A percentile compares a stretch with the other conserved stretches of the same genome.
Evolutionary conservation across 2,888 invertebrate genomes (phyloP).

Genomic region (Epirrhoe alternata): DNA sequence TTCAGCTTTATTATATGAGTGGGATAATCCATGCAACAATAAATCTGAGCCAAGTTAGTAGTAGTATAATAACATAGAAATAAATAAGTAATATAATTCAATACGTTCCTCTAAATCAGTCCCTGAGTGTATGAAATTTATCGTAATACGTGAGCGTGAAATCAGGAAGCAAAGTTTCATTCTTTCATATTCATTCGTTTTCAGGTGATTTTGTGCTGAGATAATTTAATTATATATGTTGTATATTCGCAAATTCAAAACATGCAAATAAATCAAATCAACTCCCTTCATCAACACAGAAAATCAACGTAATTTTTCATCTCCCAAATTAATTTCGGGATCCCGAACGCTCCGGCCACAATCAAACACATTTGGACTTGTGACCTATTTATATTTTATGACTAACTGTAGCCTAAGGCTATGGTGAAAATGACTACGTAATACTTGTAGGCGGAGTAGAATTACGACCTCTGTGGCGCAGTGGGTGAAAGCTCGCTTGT

Average conservation of each 20-base stretch:
- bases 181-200: background rate
- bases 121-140: too few relatives aligned
- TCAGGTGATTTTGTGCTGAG: background rate
- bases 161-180: background rate
- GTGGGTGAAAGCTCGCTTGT: too few relatives aligned
- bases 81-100: too few relatives aligned
- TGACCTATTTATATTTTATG: conserved; percentile 19
- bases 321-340: conserved; percentile 28
- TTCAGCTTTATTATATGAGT: too few relatives aligned
- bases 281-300: conserved; percentile 40
- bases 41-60: too few relatives aligned
- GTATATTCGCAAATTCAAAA: conserved; percentile 22
- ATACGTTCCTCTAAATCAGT: too few relatives aligned
- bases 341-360: conserved; percentile 26
- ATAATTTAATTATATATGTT: conserved; percentile 14
- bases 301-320: conserved; percentile 40
- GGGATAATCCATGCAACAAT: too few relatives aligned
- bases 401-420: conserved; percentile 7
- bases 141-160: too few relatives aligned
- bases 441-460: too few relatives aligned
- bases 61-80: too few relatives aligned
- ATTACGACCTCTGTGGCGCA: too few relatives aligned
- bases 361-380: conserved; percentile 24
- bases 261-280: conserved; percentile 42
- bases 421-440: background rate